phyloP scores from a whole-genome alignment of 2,888 invertebrate species.

The Ferrisia virgata region DNA sequence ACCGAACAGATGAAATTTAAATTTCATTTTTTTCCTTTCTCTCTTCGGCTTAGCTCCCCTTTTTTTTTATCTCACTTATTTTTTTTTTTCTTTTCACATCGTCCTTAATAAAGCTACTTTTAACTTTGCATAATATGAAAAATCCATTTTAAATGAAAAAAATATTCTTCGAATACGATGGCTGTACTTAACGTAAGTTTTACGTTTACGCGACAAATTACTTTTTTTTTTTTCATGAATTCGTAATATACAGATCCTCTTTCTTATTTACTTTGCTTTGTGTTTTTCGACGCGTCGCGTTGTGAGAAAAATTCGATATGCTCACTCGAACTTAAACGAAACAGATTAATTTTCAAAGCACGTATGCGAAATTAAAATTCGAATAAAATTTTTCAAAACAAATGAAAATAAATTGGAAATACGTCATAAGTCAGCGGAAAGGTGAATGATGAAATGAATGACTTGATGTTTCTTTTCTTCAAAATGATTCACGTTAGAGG shows the following conservation, averaged over 20 bases:
- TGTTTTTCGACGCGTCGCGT: not conserved
- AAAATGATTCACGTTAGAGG: too few relatives aligned
- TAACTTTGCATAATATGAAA: slow-evolving; percentile 1
- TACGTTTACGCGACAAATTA: slow-evolving; percentile 5
- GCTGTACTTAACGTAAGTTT: not conserved
- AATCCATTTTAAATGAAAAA: slow-evolving; percentile 5
- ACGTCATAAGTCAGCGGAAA: too few relatives aligned
- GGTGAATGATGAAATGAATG: too few relatives aligned
- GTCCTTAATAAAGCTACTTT: slow-evolving; percentile 3
- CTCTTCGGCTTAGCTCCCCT: too few relatives aligned
- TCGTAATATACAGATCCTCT: not conserved
- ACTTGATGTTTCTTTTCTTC: too few relatives aligned
- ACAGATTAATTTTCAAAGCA: too few relatives aligned
- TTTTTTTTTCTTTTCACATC: not conserved
- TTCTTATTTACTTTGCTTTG: not conserved
- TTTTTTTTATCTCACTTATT: not conserved
- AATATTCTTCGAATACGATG: not conserved
- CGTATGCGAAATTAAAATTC: too few relatives aligned
- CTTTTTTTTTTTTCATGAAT: not conserved
- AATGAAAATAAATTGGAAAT: too few relatives aligned
- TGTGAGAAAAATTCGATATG: not conserved
- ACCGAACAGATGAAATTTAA: slow-evolving; percentile 5
- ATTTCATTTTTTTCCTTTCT: not conserved
- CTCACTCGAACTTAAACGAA: too few relatives aligned
- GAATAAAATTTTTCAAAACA: too few relatives aligned